These are phyloP conservation scores for Zaprionus davidi DNA, from an alignment of 1,140 invertebrate genomes.

Conservation along the genomic window DNA sequence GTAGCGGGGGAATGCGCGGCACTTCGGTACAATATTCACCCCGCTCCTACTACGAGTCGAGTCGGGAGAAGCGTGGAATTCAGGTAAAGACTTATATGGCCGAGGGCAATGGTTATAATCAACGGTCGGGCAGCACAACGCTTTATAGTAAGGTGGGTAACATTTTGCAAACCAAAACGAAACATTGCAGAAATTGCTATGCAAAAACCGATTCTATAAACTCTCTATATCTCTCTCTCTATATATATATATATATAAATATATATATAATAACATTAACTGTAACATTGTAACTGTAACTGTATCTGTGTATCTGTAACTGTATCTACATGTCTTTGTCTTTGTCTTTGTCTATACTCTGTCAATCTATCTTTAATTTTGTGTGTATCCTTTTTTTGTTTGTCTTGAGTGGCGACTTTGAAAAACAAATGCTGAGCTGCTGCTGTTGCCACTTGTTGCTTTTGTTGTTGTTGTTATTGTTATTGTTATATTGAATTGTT, in stretches of 20 bases:
- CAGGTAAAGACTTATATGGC: constrained; percentile 98
- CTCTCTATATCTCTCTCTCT: constrained; percentile 1
- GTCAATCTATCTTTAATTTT: constrained; percentile 11
- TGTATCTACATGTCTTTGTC: constrained; percentile 14
- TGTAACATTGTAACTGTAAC: constrained; percentile 18
- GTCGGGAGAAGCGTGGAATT: constrained; percentile 86
- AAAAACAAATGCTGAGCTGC: not conserved
- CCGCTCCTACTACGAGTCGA: constrained; percentile 84
- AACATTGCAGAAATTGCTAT: constrained; percentile 49
- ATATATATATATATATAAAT: too few species aligned
- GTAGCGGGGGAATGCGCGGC: constrained; percentile 67
- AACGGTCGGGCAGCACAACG: constrained; percentile 90
- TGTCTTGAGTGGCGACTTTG: not conserved
- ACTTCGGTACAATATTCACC: constrained; percentile 85
- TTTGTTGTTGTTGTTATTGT: constrained; percentile 34
- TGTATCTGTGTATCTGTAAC: constrained; percentile 10
- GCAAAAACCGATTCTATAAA: constrained; percentile 39
- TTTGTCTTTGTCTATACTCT: constrained; percentile 11
- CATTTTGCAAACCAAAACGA: constrained; percentile 65
- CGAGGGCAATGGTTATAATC: constrained; percentile 94
- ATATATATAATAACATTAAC: not conserved
- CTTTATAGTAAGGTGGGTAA: constrained; percentile 95
- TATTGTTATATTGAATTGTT: not conserved
- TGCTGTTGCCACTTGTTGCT: constrained; percentile 50
- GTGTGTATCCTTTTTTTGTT: not conserved